Percentiles rank a stretch among this genome's conserved stretches.
Evolutionary conservation across 2,888 invertebrate species (phyloP).

Genomic region (Torymus auratus): DNA sequence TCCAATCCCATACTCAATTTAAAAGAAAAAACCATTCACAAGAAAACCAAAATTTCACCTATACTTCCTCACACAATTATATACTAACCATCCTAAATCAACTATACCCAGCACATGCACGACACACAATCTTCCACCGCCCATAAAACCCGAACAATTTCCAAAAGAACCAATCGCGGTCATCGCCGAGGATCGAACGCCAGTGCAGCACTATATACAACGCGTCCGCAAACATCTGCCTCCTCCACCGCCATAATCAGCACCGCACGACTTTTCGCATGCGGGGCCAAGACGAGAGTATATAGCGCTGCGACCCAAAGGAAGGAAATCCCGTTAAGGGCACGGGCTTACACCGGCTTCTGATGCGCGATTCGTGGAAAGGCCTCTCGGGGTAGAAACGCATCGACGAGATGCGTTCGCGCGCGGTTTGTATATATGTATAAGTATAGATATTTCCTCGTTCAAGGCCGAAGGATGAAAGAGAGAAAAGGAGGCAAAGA

Average conservation of each 20-base stretch:
- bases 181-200: no score
- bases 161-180: no score
- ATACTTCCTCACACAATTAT: no score
- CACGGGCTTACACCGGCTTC: not conserved
- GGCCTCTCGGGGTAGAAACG: not conserved
- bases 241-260: not conserved
- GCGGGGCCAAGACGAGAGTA: not conserved
- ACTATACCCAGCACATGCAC: no score
- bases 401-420: slow-evolving; percentile 33
- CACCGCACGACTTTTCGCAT: slow-evolving; percentile 26
- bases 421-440: not conserved
- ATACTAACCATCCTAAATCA: no score
- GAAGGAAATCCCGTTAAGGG: slow-evolving; percentile 35
- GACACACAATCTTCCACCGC: no score
- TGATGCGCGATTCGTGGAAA: slow-evolving; percentile 31
- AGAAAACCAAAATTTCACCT: no score
- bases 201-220: no score
- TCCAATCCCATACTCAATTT: no score
- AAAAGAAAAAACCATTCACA: no score
- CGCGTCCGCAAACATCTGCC: no score
- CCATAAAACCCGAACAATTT: no score
- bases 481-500: slow-evolving; percentile 24
- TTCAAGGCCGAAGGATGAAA: not conserved
- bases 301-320: not conserved
- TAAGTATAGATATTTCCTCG: not conserved